Evolutionary conservation across 2,113 vertebrate species (phyloP), one percentile per base, ranked within the genome.

Genomic region (Manacus vitellinus): DNA sequence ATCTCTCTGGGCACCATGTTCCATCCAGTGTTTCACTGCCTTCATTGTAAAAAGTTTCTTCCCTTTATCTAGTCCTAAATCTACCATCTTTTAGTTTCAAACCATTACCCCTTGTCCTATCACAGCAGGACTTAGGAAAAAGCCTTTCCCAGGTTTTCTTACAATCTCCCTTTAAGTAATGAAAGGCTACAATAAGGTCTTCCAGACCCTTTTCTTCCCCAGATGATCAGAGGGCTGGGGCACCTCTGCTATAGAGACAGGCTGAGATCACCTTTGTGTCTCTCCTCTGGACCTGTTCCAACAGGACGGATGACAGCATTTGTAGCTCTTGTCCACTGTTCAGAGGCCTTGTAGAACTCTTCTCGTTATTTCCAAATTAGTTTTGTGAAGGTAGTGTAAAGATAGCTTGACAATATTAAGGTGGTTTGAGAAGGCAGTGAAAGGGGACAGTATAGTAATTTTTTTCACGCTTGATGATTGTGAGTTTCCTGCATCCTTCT

Each of bases 221-320:
- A 5, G 23, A 17, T 25, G 23, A 59, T 23, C 22, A 24, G 31
- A 56, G 17, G 12, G 8, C 55, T 55, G 30, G 21, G 7, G 22
- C 12, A 35, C 33, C 56, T 58, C 14, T 59, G 58, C n/a, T 10
- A 2, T 17, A 35, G 35, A 59, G 56, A 59, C n/a, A 16, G 22
- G 23, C n/a, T 16, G n/a, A 35, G 56, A 59, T 59, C 14, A 35
- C 58, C 11, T 71, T 76, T 3, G 12, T 80, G 33, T 10, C n/a
- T 3, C 17, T 23, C 2, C 33, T 72, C 44, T 88, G 21, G 0
- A 3, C 70, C 22, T 0, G 0, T 28, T 74, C 8, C 61, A 44
- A 2, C 52, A 59, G 59, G 10, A 25, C 6, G 41, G n/a, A 44
- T 74, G 54, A 31, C n/a, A 75, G 12, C 20, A 39, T 62, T 47